These are phyloP conservation scores for Siphamia tubifer DNA, from an alignment of 2,113 vertebrate species.

Conservation along the genomic window DNA sequence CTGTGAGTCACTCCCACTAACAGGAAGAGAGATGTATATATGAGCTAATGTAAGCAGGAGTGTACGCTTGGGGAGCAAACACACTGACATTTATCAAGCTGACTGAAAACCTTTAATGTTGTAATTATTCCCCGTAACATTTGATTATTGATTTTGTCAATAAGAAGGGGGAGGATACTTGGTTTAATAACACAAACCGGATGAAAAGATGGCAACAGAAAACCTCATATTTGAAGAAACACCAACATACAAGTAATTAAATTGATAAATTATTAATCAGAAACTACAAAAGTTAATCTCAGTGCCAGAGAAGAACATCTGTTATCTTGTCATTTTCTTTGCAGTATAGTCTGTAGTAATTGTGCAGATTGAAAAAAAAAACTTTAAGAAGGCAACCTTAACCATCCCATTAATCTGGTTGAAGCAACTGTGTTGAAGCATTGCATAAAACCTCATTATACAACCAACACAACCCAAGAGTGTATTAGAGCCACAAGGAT, in stretches of 20 bases:
- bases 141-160: constrained; percentile 3
- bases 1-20: background rate
- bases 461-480: constrained; percentile 12
- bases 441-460: constrained; percentile 31
- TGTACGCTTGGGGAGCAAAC: background rate
- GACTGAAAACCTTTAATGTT: constrained; percentile 15
- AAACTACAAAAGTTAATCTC: constrained; percentile 26
- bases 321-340: constrained; percentile 21
- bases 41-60: constrained; percentile 19
- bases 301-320: constrained; percentile 22
- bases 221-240: constrained; percentile 10
- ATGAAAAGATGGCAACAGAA: constrained; percentile 36
- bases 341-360: constrained; percentile 12
- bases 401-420: constrained; percentile 21
- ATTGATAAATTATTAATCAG: constrained; percentile 48
- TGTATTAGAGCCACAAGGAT: constrained; percentile 34
- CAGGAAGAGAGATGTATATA: constrained; percentile 26
- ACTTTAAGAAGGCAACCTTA: background rate
- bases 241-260: constrained; percentile 39
- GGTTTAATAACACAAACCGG: background rate
- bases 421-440: constrained; percentile 19
- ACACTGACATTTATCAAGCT: constrained; percentile 20
- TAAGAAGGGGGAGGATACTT: background rate
- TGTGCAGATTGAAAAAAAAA: constrained; percentile 10
- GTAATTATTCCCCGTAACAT: constrained; percentile 7